Base-by-base conservation (phyloP, 1,140 invertebrate species). In the Danaus plexippus region DNA sequence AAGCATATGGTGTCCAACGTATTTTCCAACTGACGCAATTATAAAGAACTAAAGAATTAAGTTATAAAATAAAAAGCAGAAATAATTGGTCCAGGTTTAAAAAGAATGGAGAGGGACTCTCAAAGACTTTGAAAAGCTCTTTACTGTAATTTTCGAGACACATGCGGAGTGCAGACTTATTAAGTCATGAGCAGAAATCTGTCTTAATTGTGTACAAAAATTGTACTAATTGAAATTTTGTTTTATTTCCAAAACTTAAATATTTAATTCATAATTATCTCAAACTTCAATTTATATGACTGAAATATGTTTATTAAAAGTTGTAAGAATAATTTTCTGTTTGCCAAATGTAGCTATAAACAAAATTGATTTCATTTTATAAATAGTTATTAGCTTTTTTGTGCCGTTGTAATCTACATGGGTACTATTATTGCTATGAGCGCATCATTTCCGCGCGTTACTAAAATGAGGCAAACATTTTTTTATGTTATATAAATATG, bases 61-160 rank as follows among this genome's bases (percentile, higher is more conserved):
- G 13, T 50, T 46, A 57, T 61, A 32, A 46, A 61, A 49, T 40
- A 60, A 74, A 70, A 66, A 71, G 63, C 63, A 67, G 52, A 72
- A 78, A 79, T 83, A 83, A 85, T 85, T 83, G 82, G 70, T 73
- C 57, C 67, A 73, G 78, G 63, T 76, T 80, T 74, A 78, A 73
- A 71, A 57, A 77, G 73, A 77, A 71, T 64, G 71, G 63, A 78
- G 70, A 76, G 75, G 79, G 77, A 77, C 73, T 81, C 65, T 61
- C 73, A 80, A 81, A 80, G 77, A 75, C 71, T 80, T 85, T 79
- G 73, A 76, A 64, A 80, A 67, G 64, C 65, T 75, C 71, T 75
- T 55, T 52, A 68, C 67, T 74, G 67, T 80, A 77, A 81, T 82
- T 80, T 80, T 81, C 71, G 69, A 74, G 68, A 53, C 22, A 32